These are phyloP conservation scores for Puntigrus tetrazona DNA, from an alignment of 2,113 vertebrate species.

Conservation along the genomic window DNA sequence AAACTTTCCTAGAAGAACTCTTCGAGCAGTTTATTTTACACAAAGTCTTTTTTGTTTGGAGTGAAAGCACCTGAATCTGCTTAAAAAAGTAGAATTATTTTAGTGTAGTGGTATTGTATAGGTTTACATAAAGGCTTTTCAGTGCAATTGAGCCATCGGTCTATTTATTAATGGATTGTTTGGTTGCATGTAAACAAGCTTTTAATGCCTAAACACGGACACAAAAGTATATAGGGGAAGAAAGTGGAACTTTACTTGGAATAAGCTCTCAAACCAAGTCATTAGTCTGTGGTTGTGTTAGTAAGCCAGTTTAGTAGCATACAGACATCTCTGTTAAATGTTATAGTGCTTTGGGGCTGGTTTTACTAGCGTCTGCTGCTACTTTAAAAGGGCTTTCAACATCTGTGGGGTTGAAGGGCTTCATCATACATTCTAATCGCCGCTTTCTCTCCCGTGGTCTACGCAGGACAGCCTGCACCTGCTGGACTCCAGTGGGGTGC, in stretches of 20 bases:
- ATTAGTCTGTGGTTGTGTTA: neutral
- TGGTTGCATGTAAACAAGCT: neutral
- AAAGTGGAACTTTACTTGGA: no score
- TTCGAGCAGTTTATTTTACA: neutral
- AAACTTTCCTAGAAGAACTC: neutral
- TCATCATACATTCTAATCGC: slow-evolving; percentile 53
- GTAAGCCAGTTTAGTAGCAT: neutral
- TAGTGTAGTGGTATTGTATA: neutral
- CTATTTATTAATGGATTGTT: neutral
- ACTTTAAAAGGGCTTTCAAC: slow-evolving; percentile 4
- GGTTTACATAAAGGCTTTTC: neutral
- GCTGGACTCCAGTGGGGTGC: slow-evolving; percentile 78
- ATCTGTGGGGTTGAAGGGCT: slow-evolving; percentile 30
- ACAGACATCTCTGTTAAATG: slow-evolving; percentile 17
- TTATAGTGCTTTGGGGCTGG: neutral
- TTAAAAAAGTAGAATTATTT: neutral
- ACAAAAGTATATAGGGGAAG: neutral
- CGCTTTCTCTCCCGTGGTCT: slow-evolving; percentile 72
- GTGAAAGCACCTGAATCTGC: neutral
- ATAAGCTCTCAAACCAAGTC: neutral
- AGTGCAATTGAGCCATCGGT: neutral
- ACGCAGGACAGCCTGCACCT: slow-evolving; percentile 79
- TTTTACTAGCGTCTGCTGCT: slow-evolving; percentile 26
- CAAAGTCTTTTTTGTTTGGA: neutral
- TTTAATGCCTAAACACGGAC: neutral